Evolutionary conservation across 2,797 vertebrate species (phyloP).

Genomic region (Coregonus sp.): DNA sequence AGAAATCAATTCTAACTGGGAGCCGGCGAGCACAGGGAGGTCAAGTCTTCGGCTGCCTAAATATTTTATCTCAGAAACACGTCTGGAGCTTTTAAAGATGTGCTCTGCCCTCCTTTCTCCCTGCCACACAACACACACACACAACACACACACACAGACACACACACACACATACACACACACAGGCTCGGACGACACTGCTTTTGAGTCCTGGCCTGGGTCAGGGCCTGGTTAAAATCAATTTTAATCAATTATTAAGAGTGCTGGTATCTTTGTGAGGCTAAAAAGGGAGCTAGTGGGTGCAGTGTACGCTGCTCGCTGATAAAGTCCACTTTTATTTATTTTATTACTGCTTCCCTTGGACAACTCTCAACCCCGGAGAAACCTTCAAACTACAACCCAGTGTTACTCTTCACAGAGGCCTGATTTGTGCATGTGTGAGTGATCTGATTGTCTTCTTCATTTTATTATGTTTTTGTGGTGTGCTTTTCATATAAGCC

Average conservation of each 20-base stretch:
- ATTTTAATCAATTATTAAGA: constrained; percentile 96
- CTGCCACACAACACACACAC: constrained; percentile 51
- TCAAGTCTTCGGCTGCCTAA: constrained; percentile 90
- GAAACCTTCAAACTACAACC: constrained; percentile 18
- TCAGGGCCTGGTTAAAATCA: constrained; percentile 91
- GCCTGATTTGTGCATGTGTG: constrained; percentile 19
- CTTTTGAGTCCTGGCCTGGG: constrained; percentile 82
- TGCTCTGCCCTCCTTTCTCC: constrained; percentile 76
- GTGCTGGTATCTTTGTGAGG: constrained; percentile 69
- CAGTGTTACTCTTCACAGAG: not conserved
- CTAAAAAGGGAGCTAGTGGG: constrained; percentile 66
- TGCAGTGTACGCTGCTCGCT: constrained; percentile 29
- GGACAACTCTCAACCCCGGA: constrained; percentile 27
- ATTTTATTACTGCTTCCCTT: constrained; percentile 30
- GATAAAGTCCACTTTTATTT: constrained; percentile 48
- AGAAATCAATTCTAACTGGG: constrained; percentile 94
- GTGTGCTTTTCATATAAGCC: too few species aligned
- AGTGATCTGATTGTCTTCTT: constrained; percentile 7
- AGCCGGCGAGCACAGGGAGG: constrained; percentile 86
- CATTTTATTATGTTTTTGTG: not conserved
- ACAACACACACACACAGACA: constrained; percentile 21
- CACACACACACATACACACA: not conserved
- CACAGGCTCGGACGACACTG: constrained; percentile 76
- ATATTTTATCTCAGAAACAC: constrained; percentile 93
- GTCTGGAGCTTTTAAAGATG: constrained; percentile 92